Percentiles rank a stretch among this genome's conserved stretches.
Evolutionary conservation across 2,888 invertebrate species (phyloP).

Genomic region (Ennomos quercinarius): DNA sequence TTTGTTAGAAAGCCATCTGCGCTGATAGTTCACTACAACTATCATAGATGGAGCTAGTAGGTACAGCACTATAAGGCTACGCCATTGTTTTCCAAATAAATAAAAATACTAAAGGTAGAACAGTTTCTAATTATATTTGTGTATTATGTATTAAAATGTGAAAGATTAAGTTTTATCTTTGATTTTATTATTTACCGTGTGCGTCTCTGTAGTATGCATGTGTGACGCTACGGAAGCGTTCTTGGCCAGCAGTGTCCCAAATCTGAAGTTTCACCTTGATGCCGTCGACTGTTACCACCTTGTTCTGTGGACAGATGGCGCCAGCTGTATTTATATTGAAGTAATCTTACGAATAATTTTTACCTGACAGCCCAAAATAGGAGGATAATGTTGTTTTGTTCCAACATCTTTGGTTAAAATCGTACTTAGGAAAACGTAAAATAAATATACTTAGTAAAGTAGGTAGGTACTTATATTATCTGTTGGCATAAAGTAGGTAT

Average conservation of each 20-base stretch:
- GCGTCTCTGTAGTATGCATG: slow-evolving; percentile 98
- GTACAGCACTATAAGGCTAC: not conserved
- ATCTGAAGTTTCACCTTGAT: slow-evolving; percentile 97
- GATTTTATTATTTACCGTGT: slow-evolving; percentile 87
- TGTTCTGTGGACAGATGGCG: slow-evolving; percentile 89
- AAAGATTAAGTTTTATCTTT: too few species aligned
- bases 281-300: slow-evolving; percentile 92
- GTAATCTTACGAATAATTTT: too few species aligned
- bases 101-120: too few species aligned
- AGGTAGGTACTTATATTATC: too few species aligned
- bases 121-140: too few species aligned
- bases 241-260: slow-evolving; percentile 98
- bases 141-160: too few species aligned
- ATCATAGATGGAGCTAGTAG: slow-evolving; percentile 52
- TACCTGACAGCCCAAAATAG: too few species aligned
- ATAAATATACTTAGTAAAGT: not conserved
- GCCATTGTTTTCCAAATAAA: too few species aligned
- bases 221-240: slow-evolving; percentile 96
- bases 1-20: too few species aligned
- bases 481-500: too few species aligned
- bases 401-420: too few species aligned
- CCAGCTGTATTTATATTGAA: slow-evolving; percentile 52
- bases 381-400: too few species aligned
- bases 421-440: not conserved
- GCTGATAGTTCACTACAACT: slow-evolving; percentile 8